Conservation (phyloP, 2,888 invertebrate genomes). For the Cynaeus angustus region DNA sequence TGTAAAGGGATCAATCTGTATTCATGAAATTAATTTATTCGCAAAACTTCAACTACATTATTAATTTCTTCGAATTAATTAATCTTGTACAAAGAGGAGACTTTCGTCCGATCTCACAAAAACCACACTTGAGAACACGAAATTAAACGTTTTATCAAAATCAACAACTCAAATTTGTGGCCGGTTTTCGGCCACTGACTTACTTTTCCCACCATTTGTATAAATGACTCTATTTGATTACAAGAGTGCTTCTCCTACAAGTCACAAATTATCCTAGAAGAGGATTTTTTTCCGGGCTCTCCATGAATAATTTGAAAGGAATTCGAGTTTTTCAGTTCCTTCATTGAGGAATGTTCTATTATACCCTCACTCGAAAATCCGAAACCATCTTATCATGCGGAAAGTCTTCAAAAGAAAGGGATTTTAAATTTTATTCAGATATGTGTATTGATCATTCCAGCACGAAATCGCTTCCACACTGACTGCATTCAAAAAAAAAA, state of each 20-base stretch:
- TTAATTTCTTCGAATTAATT: too few species aligned
- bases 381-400: conserved; percentile 22
- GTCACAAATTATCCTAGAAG: not conserved
- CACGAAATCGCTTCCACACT: conserved; percentile 29
- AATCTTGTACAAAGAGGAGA: too few species aligned
- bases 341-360: conserved; percentile 4
- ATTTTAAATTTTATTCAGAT: conserved; percentile 40
- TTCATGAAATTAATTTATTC: too few species aligned
- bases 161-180: too few species aligned
- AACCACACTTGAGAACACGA: too few species aligned
- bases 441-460: conserved; percentile 40
- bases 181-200: too few species aligned
- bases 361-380: conserved; percentile 18
- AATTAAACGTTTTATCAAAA: too few species aligned
- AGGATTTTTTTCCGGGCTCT: not conserved
- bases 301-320: conserved; percentile 14
- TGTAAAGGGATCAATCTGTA: too few species aligned
- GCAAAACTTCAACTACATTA: too few species aligned
- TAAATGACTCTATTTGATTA: not conserved
- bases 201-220: not conserved
- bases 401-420: conserved; percentile 30
- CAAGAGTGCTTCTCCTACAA: not conserved
- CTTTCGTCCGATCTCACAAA: too few species aligned
- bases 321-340: conserved; percentile 14
- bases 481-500: conserved; percentile 31